Base-by-base conservation (phyloP, 2,113 vertebrate genomes). In the Hirundichthys speculiger region DNA sequence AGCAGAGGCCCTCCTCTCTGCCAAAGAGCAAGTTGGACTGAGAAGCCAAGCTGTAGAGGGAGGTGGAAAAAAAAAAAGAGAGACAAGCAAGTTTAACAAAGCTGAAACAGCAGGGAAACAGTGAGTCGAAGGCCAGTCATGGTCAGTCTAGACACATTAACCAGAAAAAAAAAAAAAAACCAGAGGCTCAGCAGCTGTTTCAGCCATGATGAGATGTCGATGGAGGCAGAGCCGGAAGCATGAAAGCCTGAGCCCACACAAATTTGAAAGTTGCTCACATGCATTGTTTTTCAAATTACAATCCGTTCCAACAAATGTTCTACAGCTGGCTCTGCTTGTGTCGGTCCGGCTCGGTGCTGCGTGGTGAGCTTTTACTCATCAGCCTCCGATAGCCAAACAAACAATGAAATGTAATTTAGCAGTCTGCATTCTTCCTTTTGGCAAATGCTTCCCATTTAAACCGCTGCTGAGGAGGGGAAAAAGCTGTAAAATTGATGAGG, bases 11-110 rank as follows among this genome's bases (percentile, higher is more conserved):
- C 40, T 93, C 90, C 79, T 93, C 91, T 84, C 91, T 92, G 86
- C 89, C 91, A 86, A 92, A 90, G 71, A 92, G 89, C 81, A 91
- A 86, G 88, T 90, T 90, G 88, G 89, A 89, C 84, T 92, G 92
- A 84, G 92, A 90, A 75, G 89, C 89, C 88, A 92, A 83, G 80
- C 90, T 92, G 91, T 81, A 80, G 87, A 89, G 80, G 87, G 51
- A 82, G 78, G 76, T 39, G 74, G 27, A 18, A 75, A 74, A 82
- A 49, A 53, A 41, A 67, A 53, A 47, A 67, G 15, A 56, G 15
- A 64, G 42, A 73, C 55, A 73, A 8, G 55, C 48, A 73, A 30
- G 50, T 65, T 65, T 73, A 41, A 62, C 30, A 59, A 77, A 72
- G 74, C 75, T 69, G 41, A 51, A 66, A 85, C 68, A 80, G 79